phyloP scores from a whole-genome alignment of 1,140 invertebrate species.

The Paraescarpia echinospica region DNA sequence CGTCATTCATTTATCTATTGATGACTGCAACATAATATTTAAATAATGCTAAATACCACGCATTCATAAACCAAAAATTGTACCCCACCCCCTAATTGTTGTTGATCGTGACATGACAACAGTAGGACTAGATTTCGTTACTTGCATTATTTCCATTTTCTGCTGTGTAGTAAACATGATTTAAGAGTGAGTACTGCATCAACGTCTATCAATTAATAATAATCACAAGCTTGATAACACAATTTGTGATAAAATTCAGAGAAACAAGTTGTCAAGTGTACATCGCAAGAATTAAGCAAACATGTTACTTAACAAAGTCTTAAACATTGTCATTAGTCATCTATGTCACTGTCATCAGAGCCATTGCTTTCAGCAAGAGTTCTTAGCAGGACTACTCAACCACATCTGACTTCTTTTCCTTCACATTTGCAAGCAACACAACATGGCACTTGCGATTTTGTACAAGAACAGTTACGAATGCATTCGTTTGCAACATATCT shows the following conservation, averaged over 20 bases:
- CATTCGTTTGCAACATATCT: background rate
- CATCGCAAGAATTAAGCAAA: too few species aligned
- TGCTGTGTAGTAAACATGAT: background rate
- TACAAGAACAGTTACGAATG: background rate
- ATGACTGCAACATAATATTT: background rate
- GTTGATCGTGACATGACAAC: background rate
- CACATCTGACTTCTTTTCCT: background rate
- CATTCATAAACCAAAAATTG: background rate
- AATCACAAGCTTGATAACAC: background rate
- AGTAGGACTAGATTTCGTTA: background rate
- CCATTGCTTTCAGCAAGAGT: background rate
- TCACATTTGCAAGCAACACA: background rate
- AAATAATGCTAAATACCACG: background rate
- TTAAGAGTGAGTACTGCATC: background rate
- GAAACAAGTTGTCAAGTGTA: too few species aligned
- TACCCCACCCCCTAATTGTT: background rate
- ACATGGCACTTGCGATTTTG: background rate
- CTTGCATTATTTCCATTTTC: background rate
- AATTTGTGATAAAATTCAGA: background rate
- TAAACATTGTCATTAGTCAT: background rate
- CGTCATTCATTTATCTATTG: background rate
- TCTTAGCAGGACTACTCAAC: background rate
- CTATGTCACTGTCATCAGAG: background rate
- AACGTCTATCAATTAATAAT: background rate
- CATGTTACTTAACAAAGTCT: background rate